Evolutionary conservation across 2,888 invertebrate genomes (phyloP).

Genomic region (Macroteleia sp.): DNA sequence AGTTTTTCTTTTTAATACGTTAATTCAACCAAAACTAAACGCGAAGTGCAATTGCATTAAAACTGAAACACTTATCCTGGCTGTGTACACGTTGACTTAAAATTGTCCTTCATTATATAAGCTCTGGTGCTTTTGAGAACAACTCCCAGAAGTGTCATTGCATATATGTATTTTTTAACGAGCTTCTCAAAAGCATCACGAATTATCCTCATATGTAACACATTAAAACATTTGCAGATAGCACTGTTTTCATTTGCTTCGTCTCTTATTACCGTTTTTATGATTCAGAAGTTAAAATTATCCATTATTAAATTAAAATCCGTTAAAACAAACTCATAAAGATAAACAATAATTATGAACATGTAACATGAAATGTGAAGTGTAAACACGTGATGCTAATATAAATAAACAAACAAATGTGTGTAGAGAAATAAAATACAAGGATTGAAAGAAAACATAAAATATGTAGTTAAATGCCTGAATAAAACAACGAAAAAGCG

Average conservation of each 20-base stretch:
- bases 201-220: constrained; percentile 38
- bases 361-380: no score
- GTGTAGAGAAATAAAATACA: no score
- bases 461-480: no score
- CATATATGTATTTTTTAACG: constrained; percentile 41
- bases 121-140: constrained; percentile 33
- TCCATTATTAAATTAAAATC: no score
- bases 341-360: no score
- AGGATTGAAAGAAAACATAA: no score
- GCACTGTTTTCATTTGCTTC: constrained; percentile 17
- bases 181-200: constrained; percentile 32
- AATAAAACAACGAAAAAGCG: no score
- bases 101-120: constrained; percentile 53
- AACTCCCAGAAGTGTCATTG: constrained; percentile 46
- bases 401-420: no score
- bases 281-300: no score
- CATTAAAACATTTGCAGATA: constrained; percentile 37
- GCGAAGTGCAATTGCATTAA: constrained; percentile 17
- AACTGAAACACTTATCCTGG: constrained; percentile 45
- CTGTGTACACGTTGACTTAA: constrained; percentile 29
- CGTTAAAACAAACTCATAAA: no score
- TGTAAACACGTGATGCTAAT: no score
- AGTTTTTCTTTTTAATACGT: constrained; percentile 35
- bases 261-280: not conserved
- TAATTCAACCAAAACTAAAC: constrained; percentile 42